phyloP scores from a whole-genome alignment of 2,888 invertebrate genomes.

The Subacronicta megacephala region DNA sequence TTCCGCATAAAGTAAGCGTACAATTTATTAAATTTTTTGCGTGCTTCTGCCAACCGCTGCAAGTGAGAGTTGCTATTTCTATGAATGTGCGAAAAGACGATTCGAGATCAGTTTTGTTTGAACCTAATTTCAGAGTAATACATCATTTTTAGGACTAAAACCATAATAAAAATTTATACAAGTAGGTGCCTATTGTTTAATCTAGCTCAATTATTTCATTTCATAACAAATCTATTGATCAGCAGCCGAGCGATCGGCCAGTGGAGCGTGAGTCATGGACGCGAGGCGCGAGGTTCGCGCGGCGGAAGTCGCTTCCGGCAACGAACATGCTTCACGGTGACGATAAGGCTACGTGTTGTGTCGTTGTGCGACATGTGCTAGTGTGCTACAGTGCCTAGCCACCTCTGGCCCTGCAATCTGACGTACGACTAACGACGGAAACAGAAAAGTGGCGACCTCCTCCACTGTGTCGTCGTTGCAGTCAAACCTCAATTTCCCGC shows the following conservation, averaged over 20 bases:
- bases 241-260: conserved; percentile 5
- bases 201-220: conserved; percentile 1
- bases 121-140: background rate
- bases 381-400: conserved; percentile 5
- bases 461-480: background rate
- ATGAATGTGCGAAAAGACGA: conserved; percentile 4
- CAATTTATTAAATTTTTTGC: conserved; percentile 52
- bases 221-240: conserved; percentile 23
- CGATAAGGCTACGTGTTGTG: conserved; percentile 59
- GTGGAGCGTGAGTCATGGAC: conserved; percentile 49
- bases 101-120: background rate
- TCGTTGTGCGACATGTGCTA: conserved; percentile 27
- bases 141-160: no score
- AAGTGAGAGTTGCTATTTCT: conserved; percentile 37
- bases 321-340: conserved; percentile 56
- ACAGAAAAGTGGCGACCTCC: conserved; percentile 15
- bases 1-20: conserved; percentile 60
- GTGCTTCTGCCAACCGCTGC: conserved; percentile 17
- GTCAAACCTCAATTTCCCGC: conserved; percentile 21
- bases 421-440: conserved; percentile 11
- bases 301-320: conserved; percentile 74
- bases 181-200: background rate
- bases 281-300: conserved; percentile 35
- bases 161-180: no score
- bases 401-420: conserved; percentile 6